These are phyloP conservation scores for Whitmania pigra DNA, from an alignment of 1,140 invertebrate genomes.

Conservation along the genomic window DNA sequence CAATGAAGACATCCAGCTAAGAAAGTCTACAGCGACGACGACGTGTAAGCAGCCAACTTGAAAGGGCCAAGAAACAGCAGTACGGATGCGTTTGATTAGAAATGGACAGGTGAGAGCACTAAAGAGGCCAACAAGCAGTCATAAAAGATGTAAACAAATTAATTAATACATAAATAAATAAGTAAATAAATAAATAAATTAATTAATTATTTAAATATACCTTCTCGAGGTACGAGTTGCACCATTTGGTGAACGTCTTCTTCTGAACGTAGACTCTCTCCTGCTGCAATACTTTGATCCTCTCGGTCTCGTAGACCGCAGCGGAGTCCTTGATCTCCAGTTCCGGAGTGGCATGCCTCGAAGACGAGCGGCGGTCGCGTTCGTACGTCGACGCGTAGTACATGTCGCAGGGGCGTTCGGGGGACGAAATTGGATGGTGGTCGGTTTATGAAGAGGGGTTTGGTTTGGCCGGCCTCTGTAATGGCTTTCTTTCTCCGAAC, in stretches of 20 bases:
- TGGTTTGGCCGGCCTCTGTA: no score
- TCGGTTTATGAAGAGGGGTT: no score
- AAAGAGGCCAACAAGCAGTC: no score
- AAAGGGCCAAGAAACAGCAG: no score
- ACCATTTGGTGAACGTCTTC: conserved; percentile 99
- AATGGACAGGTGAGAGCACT: no score
- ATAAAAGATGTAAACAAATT: not conserved
- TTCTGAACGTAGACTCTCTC: conserved; percentile 95
- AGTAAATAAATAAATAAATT: no score
- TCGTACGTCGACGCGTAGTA: not conserved
- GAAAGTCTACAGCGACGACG: not conserved
- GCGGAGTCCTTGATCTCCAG: conserved; percentile 18
- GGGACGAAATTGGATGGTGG: no score
- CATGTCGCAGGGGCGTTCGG: not conserved
- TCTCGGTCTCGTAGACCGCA: conserved; percentile 79
- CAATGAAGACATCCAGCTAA: not conserved
- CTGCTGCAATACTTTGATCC: conserved; percentile 88
- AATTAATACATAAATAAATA: no score
- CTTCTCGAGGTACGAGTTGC: conserved; percentile 94
- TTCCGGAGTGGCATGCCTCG: not conserved
- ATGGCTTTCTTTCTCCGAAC: no score
- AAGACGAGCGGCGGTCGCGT: not conserved
- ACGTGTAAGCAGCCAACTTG: not conserved
- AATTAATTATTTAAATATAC: no score
- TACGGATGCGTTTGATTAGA: no score